Evolutionary conservation across 1,140 invertebrate genomes (phyloP), one percentile per base, ranked within the genome.

Genomic region (Drosophila sproati): DNA sequence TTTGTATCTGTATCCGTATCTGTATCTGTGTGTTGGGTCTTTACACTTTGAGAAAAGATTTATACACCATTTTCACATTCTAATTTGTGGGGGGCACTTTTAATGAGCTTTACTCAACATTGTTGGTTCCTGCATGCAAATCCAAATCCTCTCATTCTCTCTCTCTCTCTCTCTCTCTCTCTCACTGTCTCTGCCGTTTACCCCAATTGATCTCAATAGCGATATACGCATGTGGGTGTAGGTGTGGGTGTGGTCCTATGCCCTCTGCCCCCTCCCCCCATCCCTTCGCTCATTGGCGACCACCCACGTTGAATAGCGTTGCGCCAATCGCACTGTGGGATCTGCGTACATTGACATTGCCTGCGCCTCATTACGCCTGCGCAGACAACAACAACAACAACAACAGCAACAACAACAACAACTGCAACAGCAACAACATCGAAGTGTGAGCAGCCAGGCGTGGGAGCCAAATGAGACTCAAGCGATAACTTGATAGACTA

Each of bases 341-440:
- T 88, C 85, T 89, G 85, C 85, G 80, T 80, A 89, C 80, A 20
- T 88, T 83, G 80, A 89, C 83, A 89, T 88, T 88, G 85, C 73
- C 73, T 35, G 69, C 69, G 77, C 73, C 85, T 88, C 85, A 88
- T 88, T 88, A 88, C 85, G 85, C 85, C 85, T 88, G 85, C 85
- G 81, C 80, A 83, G 67, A 50, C 72, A 68, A 66, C 54, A 77
- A 68, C 62, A 61, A 35, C 51, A 52, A 45, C 52, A 82, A 60
- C 50, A 74, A 51, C 41, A 32, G 51, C 29, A 50, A 12, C 12
- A 12, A 12, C 12, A 45, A 20, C 20, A 20, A 20, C 20, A 20
- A 20, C 20, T 20, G 20, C 50, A 56, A 48, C n/a, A 43, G 60
- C 37, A 69, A 75, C 47, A 45, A 61, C 50, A 54, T 61, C 12